phyloP scores from a whole-genome alignment of 2,113 vertebrate genomes.

The Sander lucioperca region DNA sequence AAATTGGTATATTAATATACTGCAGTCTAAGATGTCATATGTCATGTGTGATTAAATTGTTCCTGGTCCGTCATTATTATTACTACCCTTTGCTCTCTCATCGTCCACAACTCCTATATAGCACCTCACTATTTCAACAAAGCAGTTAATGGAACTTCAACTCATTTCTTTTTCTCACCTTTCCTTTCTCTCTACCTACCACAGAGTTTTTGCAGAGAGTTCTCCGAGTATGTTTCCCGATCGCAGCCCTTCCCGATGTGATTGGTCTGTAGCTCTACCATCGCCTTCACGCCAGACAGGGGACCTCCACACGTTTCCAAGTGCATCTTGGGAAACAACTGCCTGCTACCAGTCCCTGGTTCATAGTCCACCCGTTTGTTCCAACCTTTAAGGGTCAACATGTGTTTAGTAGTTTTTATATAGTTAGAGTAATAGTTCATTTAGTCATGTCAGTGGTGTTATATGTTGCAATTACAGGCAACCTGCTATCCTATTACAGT shows the following conservation, averaged over 20 bases:
- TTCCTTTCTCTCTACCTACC: constrained; percentile 81
- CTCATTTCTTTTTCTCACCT: background rate
- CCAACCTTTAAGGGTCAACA: constrained; percentile 87
- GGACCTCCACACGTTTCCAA: constrained; percentile 94
- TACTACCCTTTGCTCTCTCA: constrained; percentile 27
- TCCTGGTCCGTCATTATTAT: constrained; percentile 43
- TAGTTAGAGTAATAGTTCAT: background rate
- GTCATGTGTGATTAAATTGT: constrained; percentile 16
- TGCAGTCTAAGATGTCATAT: constrained; percentile 26
- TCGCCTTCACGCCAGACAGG: constrained; percentile 90
- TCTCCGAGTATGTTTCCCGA: constrained; percentile 95
- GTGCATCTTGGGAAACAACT: constrained; percentile 92
- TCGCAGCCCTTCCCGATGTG: constrained; percentile 97
- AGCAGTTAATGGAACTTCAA: constrained; percentile 16
- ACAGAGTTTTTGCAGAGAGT: constrained; percentile 95
- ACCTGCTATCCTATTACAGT: background rate
- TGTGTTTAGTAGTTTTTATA: constrained; percentile 34
- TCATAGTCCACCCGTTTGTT: constrained; percentile 93
- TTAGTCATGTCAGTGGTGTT: background rate
- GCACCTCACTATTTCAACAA: constrained; percentile 31
- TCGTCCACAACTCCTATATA: constrained; percentile 15
- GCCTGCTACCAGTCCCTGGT: constrained; percentile 92
- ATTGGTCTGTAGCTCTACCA: constrained; percentile 92
- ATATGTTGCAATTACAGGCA: background rate
- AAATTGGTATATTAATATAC: constrained; percentile 40